Evolutionary conservation across 2,797 vertebrate species (phyloP).

Genomic region (Sciurus carolinensis): DNA sequence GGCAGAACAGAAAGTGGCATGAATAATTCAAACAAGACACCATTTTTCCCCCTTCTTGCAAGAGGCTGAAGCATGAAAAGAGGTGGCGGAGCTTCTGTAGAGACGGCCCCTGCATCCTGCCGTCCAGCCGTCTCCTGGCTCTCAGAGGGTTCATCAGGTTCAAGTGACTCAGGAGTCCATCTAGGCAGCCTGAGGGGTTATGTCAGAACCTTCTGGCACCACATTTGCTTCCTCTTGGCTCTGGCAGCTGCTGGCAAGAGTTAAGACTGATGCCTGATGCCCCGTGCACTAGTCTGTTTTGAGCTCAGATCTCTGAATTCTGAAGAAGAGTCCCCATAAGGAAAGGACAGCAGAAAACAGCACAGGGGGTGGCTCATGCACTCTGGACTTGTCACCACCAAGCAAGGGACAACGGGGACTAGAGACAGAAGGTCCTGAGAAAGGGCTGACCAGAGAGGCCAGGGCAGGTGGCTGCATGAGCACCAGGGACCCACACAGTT

Average conservation of each 20-base stretch:
- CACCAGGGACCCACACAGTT: slow-evolving; percentile 47
- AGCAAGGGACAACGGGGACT: slow-evolving; percentile 69
- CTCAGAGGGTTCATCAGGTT: slow-evolving; percentile 80
- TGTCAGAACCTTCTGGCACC: slow-evolving; percentile 74
- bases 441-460: neutral
- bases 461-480: slow-evolving; percentile 91
- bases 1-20: slow-evolving; percentile 88
- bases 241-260: slow-evolving; percentile 83
- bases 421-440: slow-evolving; percentile 91
- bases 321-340: slow-evolving; percentile 85
- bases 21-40: slow-evolving; percentile 93
- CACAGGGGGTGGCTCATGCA: slow-evolving; percentile 80
- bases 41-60: slow-evolving; percentile 84
- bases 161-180: slow-evolving; percentile 40
- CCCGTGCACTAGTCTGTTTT: slow-evolving; percentile 89
- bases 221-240: slow-evolving; percentile 73
- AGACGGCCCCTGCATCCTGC: slow-evolving; percentile 69
- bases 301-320: slow-evolving; percentile 83
- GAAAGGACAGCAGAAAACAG: slow-evolving; percentile 88
- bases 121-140: slow-evolving; percentile 66
- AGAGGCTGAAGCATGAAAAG: slow-evolving; percentile 91
- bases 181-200: slow-evolving; percentile 60
- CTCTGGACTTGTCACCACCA: slow-evolving; percentile 86
- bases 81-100: slow-evolving; percentile 88
- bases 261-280: slow-evolving; percentile 84